Percentiles rank a stretch among this genome's conserved stretches.
phyloP scores from a whole-genome alignment of 2,797 vertebrate species.

The Prunella strophiata region DNA sequence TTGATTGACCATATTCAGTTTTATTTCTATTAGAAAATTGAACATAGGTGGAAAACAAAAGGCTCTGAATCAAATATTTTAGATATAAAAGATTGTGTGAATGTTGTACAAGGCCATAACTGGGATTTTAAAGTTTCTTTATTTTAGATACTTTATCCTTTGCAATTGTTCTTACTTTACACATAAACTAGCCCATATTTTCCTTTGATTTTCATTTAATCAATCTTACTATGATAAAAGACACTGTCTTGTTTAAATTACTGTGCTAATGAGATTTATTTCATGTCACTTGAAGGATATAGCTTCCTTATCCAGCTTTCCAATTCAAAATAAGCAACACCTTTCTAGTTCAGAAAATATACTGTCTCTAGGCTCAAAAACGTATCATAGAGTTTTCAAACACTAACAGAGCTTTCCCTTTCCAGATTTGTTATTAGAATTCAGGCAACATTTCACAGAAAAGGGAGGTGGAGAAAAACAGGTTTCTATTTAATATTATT shows the following conservation, averaged over 20 bases:
- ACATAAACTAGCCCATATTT: neutral
- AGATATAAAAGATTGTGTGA: neutral
- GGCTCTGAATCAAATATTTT: neutral
- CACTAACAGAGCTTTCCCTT: slow-evolving; percentile 10
- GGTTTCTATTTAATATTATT: slow-evolving; percentile 55
- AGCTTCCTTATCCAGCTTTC: slow-evolving; percentile 21
- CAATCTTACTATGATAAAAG: slow-evolving; percentile 7
- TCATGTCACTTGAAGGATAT: slow-evolving; percentile 27
- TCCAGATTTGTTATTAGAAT: slow-evolving; percentile 60
- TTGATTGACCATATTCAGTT: neutral
- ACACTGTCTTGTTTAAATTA: slow-evolving; percentile 59
- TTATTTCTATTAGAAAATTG: neutral
- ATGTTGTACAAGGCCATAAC: neutral
- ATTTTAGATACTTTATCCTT: neutral
- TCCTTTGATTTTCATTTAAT: slow-evolving; percentile 59
- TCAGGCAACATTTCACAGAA: slow-evolving; percentile 29
- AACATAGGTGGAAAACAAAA: neutral
- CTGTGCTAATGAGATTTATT: slow-evolving; percentile 55
- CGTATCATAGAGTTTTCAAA: slow-evolving; percentile 31
- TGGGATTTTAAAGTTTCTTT: neutral
- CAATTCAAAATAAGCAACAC: neutral
- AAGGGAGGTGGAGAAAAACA: neutral
- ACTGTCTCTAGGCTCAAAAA: neutral
- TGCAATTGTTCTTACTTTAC: neutral
- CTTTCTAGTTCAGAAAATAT: slow-evolving; percentile 3